phyloP scores from a whole-genome alignment of 2,888 invertebrate genomes.

The Nebria brevicollis region DNA sequence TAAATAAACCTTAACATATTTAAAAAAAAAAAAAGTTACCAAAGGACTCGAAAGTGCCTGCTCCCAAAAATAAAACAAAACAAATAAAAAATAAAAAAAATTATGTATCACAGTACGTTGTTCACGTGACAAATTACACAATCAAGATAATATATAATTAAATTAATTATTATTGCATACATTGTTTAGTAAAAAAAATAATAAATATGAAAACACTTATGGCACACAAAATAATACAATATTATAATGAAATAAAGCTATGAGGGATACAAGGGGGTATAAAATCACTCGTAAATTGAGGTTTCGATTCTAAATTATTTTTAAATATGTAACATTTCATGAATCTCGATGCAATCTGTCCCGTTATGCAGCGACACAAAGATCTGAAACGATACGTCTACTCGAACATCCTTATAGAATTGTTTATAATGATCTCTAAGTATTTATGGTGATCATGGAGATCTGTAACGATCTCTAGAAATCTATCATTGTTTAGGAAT shows the following conservation, averaged over 20 bases:
- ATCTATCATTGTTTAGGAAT: not conserved
- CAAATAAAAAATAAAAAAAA: not conserved
- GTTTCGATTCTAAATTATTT: not conserved
- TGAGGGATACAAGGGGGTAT: not conserved
- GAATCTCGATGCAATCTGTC: too few species aligned
- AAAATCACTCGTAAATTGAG: not conserved
- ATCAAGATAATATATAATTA: not conserved
- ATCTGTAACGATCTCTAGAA: not conserved
- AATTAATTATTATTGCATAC: slow-evolving; percentile 1
- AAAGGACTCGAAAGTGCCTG: slow-evolving; percentile 71
- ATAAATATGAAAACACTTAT: slow-evolving; percentile 1
- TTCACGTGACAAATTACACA: slow-evolving; percentile 1
- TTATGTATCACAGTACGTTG: slow-evolving; percentile 1
- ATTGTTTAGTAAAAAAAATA: not conserved
- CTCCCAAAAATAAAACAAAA: slow-evolving; percentile 52
- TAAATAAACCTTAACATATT: slow-evolving; percentile 65
- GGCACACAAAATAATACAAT: not conserved
- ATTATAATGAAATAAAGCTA: not conserved
- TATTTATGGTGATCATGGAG: not conserved
- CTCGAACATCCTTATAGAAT: not conserved
- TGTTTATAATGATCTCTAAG: not conserved
- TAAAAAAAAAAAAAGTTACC: slow-evolving; percentile 52
- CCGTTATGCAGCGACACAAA: too few species aligned
- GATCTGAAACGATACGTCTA: not conserved
- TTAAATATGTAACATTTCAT: not conserved